phyloP scores from a whole-genome alignment of 1,140 invertebrate genomes.

The Palaemon carinicauda region DNA sequence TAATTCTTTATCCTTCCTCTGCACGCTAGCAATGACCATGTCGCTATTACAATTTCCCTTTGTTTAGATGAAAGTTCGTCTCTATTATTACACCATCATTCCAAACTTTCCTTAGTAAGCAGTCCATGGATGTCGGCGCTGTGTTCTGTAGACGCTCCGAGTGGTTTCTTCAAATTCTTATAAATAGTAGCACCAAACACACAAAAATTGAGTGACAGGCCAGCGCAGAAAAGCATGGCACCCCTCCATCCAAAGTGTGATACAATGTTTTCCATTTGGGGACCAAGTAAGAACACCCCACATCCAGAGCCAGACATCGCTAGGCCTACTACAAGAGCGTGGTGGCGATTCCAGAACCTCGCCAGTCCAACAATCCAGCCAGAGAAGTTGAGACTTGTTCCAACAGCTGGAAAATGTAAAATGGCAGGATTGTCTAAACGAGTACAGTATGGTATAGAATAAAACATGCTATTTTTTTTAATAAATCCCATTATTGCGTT shows the following conservation, averaged over 20 bases:
- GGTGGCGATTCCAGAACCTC: slow-evolving; percentile 67
- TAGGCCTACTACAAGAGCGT: slow-evolving; percentile 69
- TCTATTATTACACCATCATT: no score
- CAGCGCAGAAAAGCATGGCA: slow-evolving; percentile 67
- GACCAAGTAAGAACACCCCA: slow-evolving; percentile 63
- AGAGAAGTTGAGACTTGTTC: slow-evolving; percentile 69
- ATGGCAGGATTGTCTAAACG: no score
- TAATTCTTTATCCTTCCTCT: no score
- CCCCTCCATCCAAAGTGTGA: slow-evolving; percentile 67
- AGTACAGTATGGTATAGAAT: no score
- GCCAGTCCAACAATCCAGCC: slow-evolving; percentile 68
- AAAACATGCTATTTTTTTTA: no score
- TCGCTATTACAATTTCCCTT: no score
- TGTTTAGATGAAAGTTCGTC: no score
- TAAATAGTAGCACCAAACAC: slow-evolving; percentile 59
- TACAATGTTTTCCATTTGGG: slow-evolving; percentile 62
- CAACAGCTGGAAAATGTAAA: slow-evolving; percentile 64
- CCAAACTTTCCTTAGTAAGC: no score
- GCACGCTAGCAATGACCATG: no score
- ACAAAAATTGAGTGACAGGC: slow-evolving; percentile 63
- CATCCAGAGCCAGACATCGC: slow-evolving; percentile 68
- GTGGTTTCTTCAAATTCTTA: neutral
- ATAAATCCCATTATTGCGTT: no score
- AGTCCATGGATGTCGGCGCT: no score
- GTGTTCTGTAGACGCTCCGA: no score